Conservation (phyloP, 2,888 invertebrate species). For the Cephus runcator region DNA sequence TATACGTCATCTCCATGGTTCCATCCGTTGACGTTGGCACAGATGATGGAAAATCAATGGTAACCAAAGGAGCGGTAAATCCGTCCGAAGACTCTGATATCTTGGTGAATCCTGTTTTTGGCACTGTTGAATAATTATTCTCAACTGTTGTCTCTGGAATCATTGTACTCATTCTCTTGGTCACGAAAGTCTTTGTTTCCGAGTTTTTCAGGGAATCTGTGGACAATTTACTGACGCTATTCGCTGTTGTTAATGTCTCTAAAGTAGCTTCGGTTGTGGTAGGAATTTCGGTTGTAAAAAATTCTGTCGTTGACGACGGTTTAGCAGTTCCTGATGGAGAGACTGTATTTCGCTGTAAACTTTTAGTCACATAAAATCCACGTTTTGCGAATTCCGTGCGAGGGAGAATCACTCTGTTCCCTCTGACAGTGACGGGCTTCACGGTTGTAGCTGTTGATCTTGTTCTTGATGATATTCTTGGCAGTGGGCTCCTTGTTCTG, state of each 20-base stretch:
- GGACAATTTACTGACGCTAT: not conserved
- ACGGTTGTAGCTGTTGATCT: slow-evolving; percentile 17
- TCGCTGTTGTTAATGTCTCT: not conserved
- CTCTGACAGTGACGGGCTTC: slow-evolving; percentile 39
- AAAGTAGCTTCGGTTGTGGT: not conserved
- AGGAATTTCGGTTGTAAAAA: not conserved
- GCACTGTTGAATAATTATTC: not conserved
- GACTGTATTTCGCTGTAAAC: slow-evolving; percentile 14
- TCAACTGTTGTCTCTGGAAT: not conserved
- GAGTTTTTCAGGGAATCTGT: not conserved
- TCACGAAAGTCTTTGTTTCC: not conserved
- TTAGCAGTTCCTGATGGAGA: not conserved
- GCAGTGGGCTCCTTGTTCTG: slow-evolving; percentile 13
- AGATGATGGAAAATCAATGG: not conserved
- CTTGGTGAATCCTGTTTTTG: not conserved
- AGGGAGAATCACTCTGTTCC: slow-evolving; percentile 21
- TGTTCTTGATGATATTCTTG: slow-evolving; percentile 12
- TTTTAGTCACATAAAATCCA: slow-evolving; percentile 39
- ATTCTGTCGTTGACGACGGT: not conserved
- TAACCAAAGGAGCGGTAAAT: not conserved
- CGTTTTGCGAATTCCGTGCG: slow-evolving; percentile 14
- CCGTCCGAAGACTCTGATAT: not conserved
- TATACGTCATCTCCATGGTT: not conserved
- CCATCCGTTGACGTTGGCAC: not conserved
- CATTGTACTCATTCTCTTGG: not conserved